Conservation (phyloP, 2,888 invertebrate species). For the Lagria hirta region DNA sequence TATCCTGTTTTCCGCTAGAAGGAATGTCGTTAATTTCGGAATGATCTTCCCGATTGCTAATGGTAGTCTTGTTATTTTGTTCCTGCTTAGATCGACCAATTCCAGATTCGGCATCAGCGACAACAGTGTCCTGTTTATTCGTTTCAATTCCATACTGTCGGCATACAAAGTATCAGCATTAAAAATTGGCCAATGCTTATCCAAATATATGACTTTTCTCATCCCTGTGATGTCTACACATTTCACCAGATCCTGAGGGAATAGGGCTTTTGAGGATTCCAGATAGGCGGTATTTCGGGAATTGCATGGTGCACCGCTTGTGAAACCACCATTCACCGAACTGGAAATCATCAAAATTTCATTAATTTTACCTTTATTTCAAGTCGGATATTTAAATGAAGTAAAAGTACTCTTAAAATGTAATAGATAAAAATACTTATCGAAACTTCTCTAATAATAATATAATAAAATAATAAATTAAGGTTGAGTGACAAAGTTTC, state of each 20-base stretch:
- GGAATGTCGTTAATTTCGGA: constrained; percentile 39
- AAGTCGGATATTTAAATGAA: no score
- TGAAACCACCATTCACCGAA: constrained; percentile 26
- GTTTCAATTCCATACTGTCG: constrained; percentile 42
- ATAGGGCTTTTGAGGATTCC: constrained; percentile 30
- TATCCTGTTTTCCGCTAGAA: constrained; percentile 37
- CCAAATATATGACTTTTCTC: constrained; percentile 28
- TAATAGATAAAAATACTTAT: no score
- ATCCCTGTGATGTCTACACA: constrained; percentile 46
- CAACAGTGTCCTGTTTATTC: constrained; percentile 29
- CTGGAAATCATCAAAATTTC: no score
- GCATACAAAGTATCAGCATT: constrained; percentile 43
- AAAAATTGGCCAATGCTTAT: constrained; percentile 19
- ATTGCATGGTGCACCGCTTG: constrained; percentile 44
- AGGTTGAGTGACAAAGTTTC: no score
- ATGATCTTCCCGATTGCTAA: constrained; percentile 31
- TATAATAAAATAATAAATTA: no score
- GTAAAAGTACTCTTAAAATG: no score
- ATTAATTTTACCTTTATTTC: no score
- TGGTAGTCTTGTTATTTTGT: constrained; percentile 42
- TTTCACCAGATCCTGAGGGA: constrained; percentile 31
- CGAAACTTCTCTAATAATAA: no score
- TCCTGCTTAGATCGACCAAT: constrained; percentile 46
- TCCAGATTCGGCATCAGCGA: constrained; percentile 39
- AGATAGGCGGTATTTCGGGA: constrained; percentile 45